Evolutionary conservation across 2,113 vertebrate genomes (phyloP), one percentile per base, ranked within the genome.

Genomic region (Athene cunicularia): DNA sequence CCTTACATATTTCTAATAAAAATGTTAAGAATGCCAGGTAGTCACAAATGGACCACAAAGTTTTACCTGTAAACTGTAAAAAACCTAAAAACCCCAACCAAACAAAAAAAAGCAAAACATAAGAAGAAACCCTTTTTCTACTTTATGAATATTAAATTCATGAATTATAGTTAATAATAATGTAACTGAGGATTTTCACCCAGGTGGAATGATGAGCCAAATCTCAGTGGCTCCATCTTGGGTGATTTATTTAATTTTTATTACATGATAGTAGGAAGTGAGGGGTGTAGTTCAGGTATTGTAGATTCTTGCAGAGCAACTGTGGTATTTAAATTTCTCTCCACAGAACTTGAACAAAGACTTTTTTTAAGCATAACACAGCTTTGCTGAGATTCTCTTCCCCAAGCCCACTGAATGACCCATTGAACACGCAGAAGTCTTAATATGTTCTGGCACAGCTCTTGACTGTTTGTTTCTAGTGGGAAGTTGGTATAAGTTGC

Each of bases 371-470:
- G 7, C 27, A 8, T 39, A 33, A 53, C 0, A 1, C 3, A 21
- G 5, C 12, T 70, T 17, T 76, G 55, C 50, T 55, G 50, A 66
- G 58, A 11, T 7, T 7, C 4, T 62, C 32, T 73, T 90, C 47
- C 8, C 13, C 19, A 59, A 19, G 2, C 16, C 39, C 19, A 12
- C 18, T 49, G 30, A 43, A 45, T 4, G 11, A 77, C 14, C 23
- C 32, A 14, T 1, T 37, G 74, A 83, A 70, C 17, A 14, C 0
- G 0, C 5, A 71, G n/a, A 67, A 39, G 12, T 59, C 33, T 56
- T 68, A 43, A 11, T 75, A 22, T 17, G 23, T 59, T 74, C 59
- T 74, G 47, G 14, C 21, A 43, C 28, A 22, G 12, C 8, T 81
- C 59, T 77, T 88, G 21, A 52, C 60, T 2, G 1, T 50, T 72